Evolutionary conservation across 2,888 invertebrate genomes (phyloP).

Genomic region (Aphidoletes aphidimyza): DNA sequence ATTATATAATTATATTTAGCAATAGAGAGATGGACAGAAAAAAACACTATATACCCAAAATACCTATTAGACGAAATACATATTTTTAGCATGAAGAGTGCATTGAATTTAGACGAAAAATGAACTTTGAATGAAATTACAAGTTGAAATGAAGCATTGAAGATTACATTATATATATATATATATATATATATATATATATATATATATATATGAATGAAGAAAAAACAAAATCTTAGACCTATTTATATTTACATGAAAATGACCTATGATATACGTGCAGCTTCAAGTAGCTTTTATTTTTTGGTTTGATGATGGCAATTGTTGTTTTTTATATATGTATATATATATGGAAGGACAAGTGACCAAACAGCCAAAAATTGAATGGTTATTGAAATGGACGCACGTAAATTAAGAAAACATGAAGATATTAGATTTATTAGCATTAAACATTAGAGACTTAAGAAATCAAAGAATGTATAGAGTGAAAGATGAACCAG

Average conservation of each 20-base stretch:
- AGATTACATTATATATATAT: too few species aligned
- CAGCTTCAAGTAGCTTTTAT: not conserved
- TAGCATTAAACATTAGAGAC: not conserved
- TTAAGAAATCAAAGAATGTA: not conserved
- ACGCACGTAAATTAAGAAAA: not conserved
- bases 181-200: too few species aligned
- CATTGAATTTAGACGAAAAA: too few species aligned
- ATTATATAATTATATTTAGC: not conserved
- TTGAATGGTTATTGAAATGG: not conserved
- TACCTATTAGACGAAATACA: slow-evolving; percentile 14
- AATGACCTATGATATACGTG: not conserved
- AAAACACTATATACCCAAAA: not conserved
- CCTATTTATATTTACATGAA: slow-evolving; percentile 16
- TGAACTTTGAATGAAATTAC: not conserved
- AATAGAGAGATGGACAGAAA: too few species aligned
- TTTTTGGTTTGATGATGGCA: too few species aligned
- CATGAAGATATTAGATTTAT: not conserved
- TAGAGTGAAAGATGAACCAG: not conserved
- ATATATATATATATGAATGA: too few species aligned
- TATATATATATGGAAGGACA: too few species aligned
- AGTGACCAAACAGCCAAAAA: not conserved
- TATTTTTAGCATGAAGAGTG: not conserved
- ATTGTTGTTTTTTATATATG: too few species aligned
- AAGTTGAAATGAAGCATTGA: slow-evolving; percentile 1
- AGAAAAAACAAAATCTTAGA: not conserved